A percentile compares a stretch with the other conserved stretches of the same genome.
These are phyloP conservation scores for Dipodomys merriami DNA, from an alignment of 2,113 vertebrate species.

Conservation along the genomic window DNA sequence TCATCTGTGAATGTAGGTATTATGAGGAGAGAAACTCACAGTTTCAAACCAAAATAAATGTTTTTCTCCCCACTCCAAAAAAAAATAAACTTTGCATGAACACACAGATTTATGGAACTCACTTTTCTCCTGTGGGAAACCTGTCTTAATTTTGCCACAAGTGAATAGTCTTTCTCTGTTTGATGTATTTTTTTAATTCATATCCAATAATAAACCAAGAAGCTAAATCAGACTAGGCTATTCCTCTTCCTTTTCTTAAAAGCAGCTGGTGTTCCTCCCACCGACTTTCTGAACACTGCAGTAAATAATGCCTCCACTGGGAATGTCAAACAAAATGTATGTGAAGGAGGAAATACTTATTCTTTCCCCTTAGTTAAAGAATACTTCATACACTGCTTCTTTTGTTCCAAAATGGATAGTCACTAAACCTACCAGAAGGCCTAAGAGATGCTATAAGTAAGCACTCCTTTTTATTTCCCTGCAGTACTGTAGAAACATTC, in stretches of 20 bases:
- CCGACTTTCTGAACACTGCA: neutral
- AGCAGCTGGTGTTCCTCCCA: constrained; percentile 12
- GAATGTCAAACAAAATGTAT: neutral
- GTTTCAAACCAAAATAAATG: constrained; percentile 46
- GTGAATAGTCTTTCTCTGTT: neutral
- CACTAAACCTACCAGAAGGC: neutral
- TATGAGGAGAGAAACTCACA: neutral
- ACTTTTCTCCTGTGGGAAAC: neutral
- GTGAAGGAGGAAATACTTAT: neutral
- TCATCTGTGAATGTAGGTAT: neutral
- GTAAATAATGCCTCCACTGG: neutral
- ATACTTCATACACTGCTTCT: neutral
- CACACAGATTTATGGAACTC: neutral
- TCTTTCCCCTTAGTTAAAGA: neutral
- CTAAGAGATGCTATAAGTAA: neutral
- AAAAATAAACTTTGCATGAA: neutral
- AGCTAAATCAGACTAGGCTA: neutral
- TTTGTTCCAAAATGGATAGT: neutral
- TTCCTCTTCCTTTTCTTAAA: neutral
- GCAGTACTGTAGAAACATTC: neutral
- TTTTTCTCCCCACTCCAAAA: neutral
- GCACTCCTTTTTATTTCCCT: neutral
- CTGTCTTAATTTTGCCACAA: neutral
- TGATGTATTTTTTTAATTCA: neutral
- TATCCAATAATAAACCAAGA: constrained; percentile 21